These are phyloP conservation scores for Rhopalosiphum padi DNA, from an alignment of 1,140 invertebrate species.

Conservation along the genomic window DNA sequence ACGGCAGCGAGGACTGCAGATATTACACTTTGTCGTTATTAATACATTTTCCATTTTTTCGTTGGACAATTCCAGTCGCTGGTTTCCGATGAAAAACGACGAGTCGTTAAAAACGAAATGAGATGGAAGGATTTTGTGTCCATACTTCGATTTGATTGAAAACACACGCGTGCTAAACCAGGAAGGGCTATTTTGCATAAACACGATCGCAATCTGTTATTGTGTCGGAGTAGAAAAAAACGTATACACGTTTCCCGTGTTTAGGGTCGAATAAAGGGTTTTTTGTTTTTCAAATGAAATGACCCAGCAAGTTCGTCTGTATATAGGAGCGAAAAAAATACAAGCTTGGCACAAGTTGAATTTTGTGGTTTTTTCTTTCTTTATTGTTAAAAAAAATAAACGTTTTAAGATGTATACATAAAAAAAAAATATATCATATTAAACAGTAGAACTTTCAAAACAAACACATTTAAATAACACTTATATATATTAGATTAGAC, in stretches of 20 bases:
- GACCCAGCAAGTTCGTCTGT: background rate
- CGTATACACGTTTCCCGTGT: background rate
- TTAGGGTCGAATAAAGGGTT: background rate
- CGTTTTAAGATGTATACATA: background rate
- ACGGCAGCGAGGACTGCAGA: background rate
- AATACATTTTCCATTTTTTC: background rate
- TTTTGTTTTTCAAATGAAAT: background rate
- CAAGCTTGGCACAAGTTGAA: background rate
- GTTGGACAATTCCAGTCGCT: no score
- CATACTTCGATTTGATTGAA: constrained; percentile 23
- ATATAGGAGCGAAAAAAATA: background rate
- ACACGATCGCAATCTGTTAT: constrained; percentile 38
- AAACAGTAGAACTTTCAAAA: background rate
- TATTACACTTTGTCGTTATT: background rate
- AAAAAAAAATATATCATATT: background rate
- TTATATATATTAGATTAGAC: background rate
- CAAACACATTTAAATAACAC: background rate
- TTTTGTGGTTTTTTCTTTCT: background rate
- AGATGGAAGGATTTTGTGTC: background rate
- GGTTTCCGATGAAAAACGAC: constrained; percentile 23
- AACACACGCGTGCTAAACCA: constrained; percentile 11
- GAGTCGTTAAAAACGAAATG: constrained; percentile 43
- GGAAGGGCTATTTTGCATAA: constrained; percentile 5
- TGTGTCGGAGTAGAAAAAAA: background rate
- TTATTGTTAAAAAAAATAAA: background rate